Conservation (phyloP, 2,888 invertebrate genomes). For the Gasteruption jaculator region DNA sequence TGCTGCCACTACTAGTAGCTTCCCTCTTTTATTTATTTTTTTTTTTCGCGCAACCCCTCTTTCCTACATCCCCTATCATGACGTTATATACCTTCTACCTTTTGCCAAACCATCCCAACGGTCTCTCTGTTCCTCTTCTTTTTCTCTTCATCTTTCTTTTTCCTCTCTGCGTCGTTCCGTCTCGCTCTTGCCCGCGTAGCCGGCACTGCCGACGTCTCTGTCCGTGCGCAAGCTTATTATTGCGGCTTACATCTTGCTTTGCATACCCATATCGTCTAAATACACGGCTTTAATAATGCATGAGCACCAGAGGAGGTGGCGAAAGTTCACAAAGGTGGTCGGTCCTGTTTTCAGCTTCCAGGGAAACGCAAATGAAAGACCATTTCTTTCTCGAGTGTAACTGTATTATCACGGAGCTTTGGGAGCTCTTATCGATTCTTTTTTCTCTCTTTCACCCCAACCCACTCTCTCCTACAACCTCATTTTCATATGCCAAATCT, state of each 20-base stretch:
- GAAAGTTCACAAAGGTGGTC: slow-evolving; percentile 44
- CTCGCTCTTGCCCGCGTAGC: slow-evolving; percentile 16
- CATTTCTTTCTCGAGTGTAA: background rate
- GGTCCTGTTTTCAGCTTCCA: slow-evolving; percentile 31
- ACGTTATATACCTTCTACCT: slow-evolving; percentile 27
- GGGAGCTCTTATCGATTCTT: slow-evolving; percentile 4
- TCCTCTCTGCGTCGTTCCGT: slow-evolving; percentile 9
- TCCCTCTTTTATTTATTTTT: slow-evolving; percentile 1
- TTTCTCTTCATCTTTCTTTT: slow-evolving; percentile 21
- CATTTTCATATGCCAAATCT: too few relatives aligned
- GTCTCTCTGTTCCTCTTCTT: slow-evolving; percentile 29
- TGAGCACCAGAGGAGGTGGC: slow-evolving; percentile 49
- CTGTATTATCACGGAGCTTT: background rate
- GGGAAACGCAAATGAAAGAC: slow-evolving; percentile 19
- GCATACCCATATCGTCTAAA: slow-evolving; percentile 45
- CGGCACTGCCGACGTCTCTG: slow-evolving; percentile 19
- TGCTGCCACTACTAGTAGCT: background rate
- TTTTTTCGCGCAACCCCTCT: slow-evolving; percentile 8
- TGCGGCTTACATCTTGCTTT: slow-evolving; percentile 45
- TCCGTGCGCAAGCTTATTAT: too few relatives aligned
- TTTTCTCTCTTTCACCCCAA: background rate
- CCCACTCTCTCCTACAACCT: background rate
- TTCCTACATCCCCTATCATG: slow-evolving; percentile 22
- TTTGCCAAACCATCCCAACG: slow-evolving; percentile 18
- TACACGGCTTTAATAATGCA: slow-evolving; percentile 48